A percentile compares a stretch with the other conserved stretches of the same genome.
Conservation (phyloP, 2,888 invertebrate genomes). For the Brachypterus glaber region DNA sequence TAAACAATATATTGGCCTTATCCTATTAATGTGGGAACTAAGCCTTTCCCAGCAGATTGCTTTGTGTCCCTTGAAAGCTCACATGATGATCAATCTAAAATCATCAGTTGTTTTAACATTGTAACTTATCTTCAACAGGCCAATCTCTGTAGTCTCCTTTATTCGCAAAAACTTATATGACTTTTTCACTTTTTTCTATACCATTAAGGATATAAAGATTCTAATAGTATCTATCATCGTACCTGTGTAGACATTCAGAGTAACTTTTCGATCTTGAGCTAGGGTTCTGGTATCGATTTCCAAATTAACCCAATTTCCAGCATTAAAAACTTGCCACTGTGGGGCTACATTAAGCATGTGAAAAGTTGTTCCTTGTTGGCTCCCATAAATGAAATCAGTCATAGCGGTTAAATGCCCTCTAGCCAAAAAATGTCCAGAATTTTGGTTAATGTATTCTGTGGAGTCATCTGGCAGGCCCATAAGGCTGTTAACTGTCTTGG, state of each 20-base stretch:
- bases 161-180: no score
- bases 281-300: constrained; percentile 44
- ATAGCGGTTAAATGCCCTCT: constrained; percentile 55
- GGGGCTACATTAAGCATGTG: constrained; percentile 57
- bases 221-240: no score
- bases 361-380: constrained; percentile 50
- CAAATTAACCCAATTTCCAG: constrained; percentile 46
- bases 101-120: no score
- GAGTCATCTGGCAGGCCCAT: constrained; percentile 27
- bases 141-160: no score
- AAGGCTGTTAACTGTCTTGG: constrained; percentile 32
- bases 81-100: no score
- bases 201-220: no score
- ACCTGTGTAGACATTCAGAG: constrained; percentile 34
- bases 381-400: constrained; percentile 51
- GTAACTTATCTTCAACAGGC: no score
- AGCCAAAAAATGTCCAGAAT: constrained; percentile 40
- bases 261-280: constrained; percentile 28
- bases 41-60: no score
- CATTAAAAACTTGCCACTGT: constrained; percentile 58
- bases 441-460: constrained; percentile 41
- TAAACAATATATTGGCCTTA: no score
- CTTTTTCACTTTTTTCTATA: no score
- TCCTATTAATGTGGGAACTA: no score
- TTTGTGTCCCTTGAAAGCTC: no score